Evolutionary conservation across 1,140 invertebrate genomes (phyloP), one percentile per base, ranked within the genome.

Genomic region (Bombus balteatus): DNA sequence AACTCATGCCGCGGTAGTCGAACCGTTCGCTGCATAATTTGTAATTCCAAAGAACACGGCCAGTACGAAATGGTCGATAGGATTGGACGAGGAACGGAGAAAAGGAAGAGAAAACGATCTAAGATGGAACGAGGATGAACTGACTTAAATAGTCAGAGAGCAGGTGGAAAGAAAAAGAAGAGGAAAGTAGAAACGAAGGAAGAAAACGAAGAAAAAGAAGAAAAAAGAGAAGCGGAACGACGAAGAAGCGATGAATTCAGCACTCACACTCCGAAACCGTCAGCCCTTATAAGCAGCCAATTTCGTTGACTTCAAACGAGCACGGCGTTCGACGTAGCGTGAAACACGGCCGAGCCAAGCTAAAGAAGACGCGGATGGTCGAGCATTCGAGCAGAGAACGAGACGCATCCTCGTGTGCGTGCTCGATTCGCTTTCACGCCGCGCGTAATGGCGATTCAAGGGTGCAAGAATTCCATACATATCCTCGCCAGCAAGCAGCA

Each of bases 301-400:
- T 93, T 93, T 92, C 88, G 90, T 89, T 74, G 91, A 89, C 90
- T 93, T 90, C 80, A 91, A 91, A 91, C 91, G 91, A 90, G 87
- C 75, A 87, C 85, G 87, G 76, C 70, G 78, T 80, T 92, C 90
- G 91, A 88, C 90, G 92, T 91, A 92, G 83, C 93, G 93, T 93
- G 91, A 94, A 94, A 94, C 91, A 91, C 91, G 87, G 86, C 85
- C 77, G 85, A 66, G 32, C 59, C 53, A 62, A 57, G 80, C 75
- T 71, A 86, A 84, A 85, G 75, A 86, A 91, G 81, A 81, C 39
- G 78, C 85, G 80, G 65, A 83, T 66, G 76, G 76, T 34, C 75
- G 82, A 78, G 59, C 41, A 68, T 43, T 22, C n/a, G 71, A 43
- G 41, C 81, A 37, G 53, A 78, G 75, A 85, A 62, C 70, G 41